Base-by-base conservation (phyloP, 2,797 vertebrate species). In the Oreortyx pictus region DNA sequence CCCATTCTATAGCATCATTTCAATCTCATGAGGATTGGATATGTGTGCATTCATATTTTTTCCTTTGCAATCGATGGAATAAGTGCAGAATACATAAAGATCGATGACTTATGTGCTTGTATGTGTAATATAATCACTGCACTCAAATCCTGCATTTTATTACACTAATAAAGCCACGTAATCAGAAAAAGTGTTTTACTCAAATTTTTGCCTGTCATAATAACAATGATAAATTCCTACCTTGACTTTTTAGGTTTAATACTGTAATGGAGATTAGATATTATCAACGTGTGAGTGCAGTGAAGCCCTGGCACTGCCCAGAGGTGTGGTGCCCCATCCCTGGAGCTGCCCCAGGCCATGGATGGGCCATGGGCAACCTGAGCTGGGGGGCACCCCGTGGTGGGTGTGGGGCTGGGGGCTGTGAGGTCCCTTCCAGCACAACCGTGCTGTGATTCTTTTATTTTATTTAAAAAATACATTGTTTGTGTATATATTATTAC, bases 121-220 rank as follows among this genome's bases (percentile, higher is more conserved):
- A 2, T 64, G 35, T 2, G 1, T 29, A 8, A 29, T 7, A 2
- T 2, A 37, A 24, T 18, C 7, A 1, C 12, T 49, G 49, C 43
- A 23, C 35, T 35, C 68, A n/a, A 17, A 20, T 54, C 56, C 29
- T 43, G 39, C 50, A 46, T 35, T 73, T 61, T 20, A 2, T 25
- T 52, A 3, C 5, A 0, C 9, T 57, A 20, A 33, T 59, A 83
- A 84, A 47, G 15, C 46, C 24, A 0, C 0, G 6, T 3, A 10
- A 18, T 6, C 29, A 43, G 14, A 43, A 50, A 13, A 44, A 59
- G 16, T 15, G 17, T 5, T 31, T 46, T 24, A 23, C 44, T 46
- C 23, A 33, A 3, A 23, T 22, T 17, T 17, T 64, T 49, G 3
- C 22, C 15, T 47, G 35, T 35, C 52, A 0, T 41, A 39, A n/a